A percentile compares a stretch with the other conserved stretches of the same genome.
Conservation (phyloP, 1,140 invertebrate species). For the Trachelipus rathkii region DNA sequence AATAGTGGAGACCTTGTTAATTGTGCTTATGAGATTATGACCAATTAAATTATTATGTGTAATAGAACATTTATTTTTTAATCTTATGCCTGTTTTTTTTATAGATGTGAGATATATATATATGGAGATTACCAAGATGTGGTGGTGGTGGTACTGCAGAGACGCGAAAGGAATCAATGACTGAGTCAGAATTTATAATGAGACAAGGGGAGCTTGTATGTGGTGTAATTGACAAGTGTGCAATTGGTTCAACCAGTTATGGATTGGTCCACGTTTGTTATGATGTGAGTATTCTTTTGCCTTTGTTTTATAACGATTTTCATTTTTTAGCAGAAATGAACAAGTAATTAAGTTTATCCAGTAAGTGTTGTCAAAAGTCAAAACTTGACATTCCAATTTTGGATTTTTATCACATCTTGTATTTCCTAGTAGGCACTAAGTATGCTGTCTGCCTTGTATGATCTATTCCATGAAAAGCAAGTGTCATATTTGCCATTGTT, state of each 20-base stretch:
- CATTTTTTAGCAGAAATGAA: too few species aligned
- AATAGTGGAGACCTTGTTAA: too few species aligned
- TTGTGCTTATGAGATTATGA: too few species aligned
- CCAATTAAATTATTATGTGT: too few species aligned
- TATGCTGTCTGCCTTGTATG: too few species aligned
- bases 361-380: not conserved
- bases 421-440: not conserved
- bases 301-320: too few species aligned
- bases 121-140: slow-evolving; percentile 58
- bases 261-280: slow-evolving; percentile 89
- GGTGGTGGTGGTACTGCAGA: slow-evolving; percentile 55
- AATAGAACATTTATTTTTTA: too few species aligned
- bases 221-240: slow-evolving; percentile 95
- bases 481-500: not conserved
- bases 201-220: slow-evolving; percentile 78
- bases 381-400: too few species aligned
- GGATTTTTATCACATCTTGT: slow-evolving; percentile 44
- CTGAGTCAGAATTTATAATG: slow-evolving; percentile 88
- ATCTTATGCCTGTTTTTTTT: too few species aligned
- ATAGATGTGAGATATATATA: slow-evolving; percentile 62
- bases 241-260: slow-evolving; percentile 90
- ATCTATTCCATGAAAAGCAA: too few species aligned
- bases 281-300: slow-evolving; percentile 53
- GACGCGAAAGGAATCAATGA: slow-evolving; percentile 57
- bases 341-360: too few species aligned